These are phyloP conservation scores for Carposina sasakii DNA, from an alignment of 1,140 invertebrate genomes.

Conservation along the genomic window DNA sequence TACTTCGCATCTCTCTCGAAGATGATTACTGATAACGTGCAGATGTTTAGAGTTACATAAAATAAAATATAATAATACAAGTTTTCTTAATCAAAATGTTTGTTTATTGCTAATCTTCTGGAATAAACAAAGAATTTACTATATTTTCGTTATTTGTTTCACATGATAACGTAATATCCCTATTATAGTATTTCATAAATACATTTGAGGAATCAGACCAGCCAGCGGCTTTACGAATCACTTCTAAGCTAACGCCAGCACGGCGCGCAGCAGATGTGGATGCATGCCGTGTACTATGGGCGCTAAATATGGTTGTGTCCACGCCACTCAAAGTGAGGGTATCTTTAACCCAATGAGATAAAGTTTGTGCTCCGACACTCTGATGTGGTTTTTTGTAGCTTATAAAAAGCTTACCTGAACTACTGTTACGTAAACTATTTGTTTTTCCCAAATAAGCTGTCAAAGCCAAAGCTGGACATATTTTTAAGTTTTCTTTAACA, in stretches of 20 bases:
- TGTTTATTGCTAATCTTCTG: too few relatives aligned
- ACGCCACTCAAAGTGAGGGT: too few relatives aligned
- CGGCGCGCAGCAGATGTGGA: conserved; percentile 21
- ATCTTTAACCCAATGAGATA: conserved; percentile 30
- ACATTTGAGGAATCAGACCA: too few relatives aligned
- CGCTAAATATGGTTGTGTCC: conserved; percentile 23
- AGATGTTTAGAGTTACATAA: conserved; percentile 14
- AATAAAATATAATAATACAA: conserved; percentile 6
- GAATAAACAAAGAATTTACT: too few relatives aligned
- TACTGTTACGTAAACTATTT: not conserved
- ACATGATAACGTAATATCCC: too few relatives aligned
- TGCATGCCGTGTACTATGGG: conserved; percentile 30
- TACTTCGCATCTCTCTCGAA: conserved; percentile 12
- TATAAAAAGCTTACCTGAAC: conserved; percentile 22
- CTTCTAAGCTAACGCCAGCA: conserved; percentile 24
- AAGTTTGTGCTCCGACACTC: conserved; percentile 23
- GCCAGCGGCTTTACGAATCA: conserved; percentile 29
- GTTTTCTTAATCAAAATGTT: too few relatives aligned
- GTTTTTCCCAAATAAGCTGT: conserved; percentile 13
- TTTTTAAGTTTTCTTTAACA: conserved; percentile 11
- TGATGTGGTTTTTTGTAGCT: conserved; percentile 24
- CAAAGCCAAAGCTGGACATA: conserved; percentile 13
- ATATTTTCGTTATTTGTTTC: too few relatives aligned
- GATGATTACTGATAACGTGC: conserved; percentile 12
- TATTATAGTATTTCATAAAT: too few relatives aligned